A percentile compares a stretch with the other conserved stretches of the same genome.
Conservation (phyloP, 2,797 vertebrate species). For the Craterocephalus amniculus region DNA sequence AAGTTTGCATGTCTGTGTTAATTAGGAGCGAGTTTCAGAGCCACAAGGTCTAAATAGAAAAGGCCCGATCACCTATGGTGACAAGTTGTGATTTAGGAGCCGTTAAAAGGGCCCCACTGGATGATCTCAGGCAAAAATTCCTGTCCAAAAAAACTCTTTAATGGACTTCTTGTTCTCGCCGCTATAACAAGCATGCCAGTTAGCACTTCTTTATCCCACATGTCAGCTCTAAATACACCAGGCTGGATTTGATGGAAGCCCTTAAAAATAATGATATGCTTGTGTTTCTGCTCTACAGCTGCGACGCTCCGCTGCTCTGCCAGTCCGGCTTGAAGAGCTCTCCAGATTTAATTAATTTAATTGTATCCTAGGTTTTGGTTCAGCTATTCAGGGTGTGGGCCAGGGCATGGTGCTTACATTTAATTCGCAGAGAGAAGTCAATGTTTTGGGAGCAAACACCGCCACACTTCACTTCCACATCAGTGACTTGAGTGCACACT, state of each 20-base stretch:
- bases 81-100: not conserved
- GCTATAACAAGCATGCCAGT: slow-evolving; percentile 67
- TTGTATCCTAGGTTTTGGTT: slow-evolving; percentile 55
- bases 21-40: not conserved
- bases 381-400: slow-evolving; percentile 40
- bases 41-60: not conserved
- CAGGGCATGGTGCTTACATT: slow-evolving; percentile 37
- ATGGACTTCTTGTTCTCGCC: slow-evolving; percentile 59
- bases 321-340: slow-evolving; percentile 51
- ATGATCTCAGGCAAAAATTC: not conserved
- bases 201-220: slow-evolving; percentile 65
- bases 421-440: slow-evolving; percentile 67
- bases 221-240: slow-evolving; percentile 57
- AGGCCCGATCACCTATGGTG: not conserved
- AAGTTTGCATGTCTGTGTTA: not conserved
- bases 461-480: slow-evolving; percentile 69
- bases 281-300: slow-evolving; percentile 40
- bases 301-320: slow-evolving; percentile 25
- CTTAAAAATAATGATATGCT: slow-evolving; percentile 70
- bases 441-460: slow-evolving; percentile 75
- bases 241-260: slow-evolving; percentile 64
- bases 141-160: slow-evolving; percentile 57
- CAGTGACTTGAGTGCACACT: slow-evolving; percentile 70
- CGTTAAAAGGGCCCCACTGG: not conserved
- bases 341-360: slow-evolving; percentile 66